Evolutionary conservation across 2,113 vertebrate species (phyloP).

Genomic region (Nyctibius bracteatus): DNA sequence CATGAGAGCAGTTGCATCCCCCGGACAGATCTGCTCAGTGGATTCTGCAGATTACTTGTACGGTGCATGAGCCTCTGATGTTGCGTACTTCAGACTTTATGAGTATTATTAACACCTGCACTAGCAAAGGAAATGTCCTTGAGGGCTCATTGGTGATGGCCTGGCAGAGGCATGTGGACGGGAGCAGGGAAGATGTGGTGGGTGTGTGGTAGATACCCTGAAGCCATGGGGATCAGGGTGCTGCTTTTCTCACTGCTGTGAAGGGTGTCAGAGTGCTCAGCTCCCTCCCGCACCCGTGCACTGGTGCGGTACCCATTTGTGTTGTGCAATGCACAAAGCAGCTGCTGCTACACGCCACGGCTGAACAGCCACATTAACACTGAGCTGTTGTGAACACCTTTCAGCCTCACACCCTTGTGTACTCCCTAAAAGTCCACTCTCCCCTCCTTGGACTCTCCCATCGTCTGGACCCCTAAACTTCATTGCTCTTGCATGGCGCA

Average conservation of each 20-base stretch:
- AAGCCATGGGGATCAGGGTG: not conserved
- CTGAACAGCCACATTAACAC: not conserved
- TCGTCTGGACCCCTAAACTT: not conserved
- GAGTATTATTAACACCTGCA: not conserved
- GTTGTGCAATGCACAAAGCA: not conserved
- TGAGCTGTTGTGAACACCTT: not conserved
- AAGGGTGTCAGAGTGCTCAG: not conserved
- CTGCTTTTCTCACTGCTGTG: not conserved
- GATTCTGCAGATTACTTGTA: conserved; percentile 2
- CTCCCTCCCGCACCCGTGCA: not conserved
- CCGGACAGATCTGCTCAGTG: conserved; percentile 26
- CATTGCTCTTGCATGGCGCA: not conserved
- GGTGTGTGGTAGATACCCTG: not conserved
- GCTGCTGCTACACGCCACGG: not conserved
- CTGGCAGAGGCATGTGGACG: not conserved
- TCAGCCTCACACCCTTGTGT: not conserved
- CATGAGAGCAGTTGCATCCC: conserved; percentile 20
- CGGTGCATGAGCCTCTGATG: not conserved
- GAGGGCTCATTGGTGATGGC: not conserved
- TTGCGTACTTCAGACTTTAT: not conserved
- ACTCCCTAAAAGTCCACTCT: not conserved
- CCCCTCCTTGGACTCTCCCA: not conserved
- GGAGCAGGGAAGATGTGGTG: rapidly evolving
- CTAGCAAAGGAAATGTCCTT: not conserved
- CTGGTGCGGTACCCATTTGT: not conserved